Conservation (phyloP, 2,797 vertebrate genomes). For the Channallabes apus region DNA sequence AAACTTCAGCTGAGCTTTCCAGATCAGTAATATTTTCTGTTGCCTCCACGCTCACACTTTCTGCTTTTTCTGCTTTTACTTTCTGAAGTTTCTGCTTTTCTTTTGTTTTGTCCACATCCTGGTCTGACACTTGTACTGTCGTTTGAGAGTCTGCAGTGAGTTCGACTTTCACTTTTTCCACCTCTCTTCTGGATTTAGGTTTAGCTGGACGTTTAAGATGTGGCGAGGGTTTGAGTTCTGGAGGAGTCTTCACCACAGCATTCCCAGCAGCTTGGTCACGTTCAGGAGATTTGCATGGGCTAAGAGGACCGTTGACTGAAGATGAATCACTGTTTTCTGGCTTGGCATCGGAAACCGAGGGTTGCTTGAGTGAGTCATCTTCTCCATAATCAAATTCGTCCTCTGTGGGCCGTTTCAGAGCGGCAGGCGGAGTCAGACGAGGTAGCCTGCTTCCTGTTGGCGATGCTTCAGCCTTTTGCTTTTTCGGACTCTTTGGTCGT, state of each 20-base stretch:
- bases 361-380: slow-evolving; percentile 48
- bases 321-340: slow-evolving; percentile 57
- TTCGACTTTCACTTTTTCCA: slow-evolving; percentile 32
- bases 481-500: slow-evolving; percentile 55
- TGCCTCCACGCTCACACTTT: slow-evolving; percentile 21
- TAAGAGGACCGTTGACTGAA: slow-evolving; percentile 55
- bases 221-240: slow-evolving; percentile 52
- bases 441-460: slow-evolving; percentile 62
- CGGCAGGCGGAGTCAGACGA: slow-evolving; percentile 22
- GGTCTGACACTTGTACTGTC: slow-evolving; percentile 13
- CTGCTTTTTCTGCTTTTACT: too few species aligned
- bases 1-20: slow-evolving; percentile 20
- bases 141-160: slow-evolving; percentile 31
- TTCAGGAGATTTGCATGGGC: slow-evolving; percentile 38
- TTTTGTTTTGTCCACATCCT: slow-evolving; percentile 20
- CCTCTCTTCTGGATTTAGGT: slow-evolving; percentile 53
- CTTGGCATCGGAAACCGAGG: slow-evolving; percentile 56
- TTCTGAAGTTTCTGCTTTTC: background rate
- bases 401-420: slow-evolving; percentile 58
- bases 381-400: slow-evolving; percentile 58
- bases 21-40: slow-evolving; percentile 15
- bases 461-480: slow-evolving; percentile 54
- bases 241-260: slow-evolving; percentile 36
- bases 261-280: slow-evolving; percentile 48
- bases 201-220: slow-evolving; percentile 59